Evolutionary conservation across 2,888 invertebrate genomes (phyloP), one percentile per base, ranked within the genome.

Genomic region (Aspidiotus rigidus): DNA sequence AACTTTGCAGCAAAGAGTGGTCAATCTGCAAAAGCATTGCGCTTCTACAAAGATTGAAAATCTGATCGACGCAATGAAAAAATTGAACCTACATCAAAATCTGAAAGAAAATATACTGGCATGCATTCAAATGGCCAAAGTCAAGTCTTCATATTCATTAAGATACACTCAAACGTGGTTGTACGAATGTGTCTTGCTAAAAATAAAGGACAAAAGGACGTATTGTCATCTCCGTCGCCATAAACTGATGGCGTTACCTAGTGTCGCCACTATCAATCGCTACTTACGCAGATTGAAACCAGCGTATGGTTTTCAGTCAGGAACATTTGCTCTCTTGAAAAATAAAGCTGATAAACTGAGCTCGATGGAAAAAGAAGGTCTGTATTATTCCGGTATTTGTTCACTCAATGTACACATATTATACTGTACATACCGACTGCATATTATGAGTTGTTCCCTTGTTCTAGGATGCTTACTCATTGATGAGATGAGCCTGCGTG

Each of bases 271-370:
- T 7, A 17, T 41, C 39, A n/a, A 16, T 40, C 40, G 28, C 40
- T 55, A 7, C 41, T 44, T 10, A 28, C 15, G n/a, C 39, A 64
- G 39, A 13, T 39, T 39, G n/a, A 64, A n/a, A 16, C 42, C 28
- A 56, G 16, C n/a, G 7, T 72, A 73, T 53, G 73, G 73, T 7
- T 74, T 74, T 70, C 71, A 74, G 11, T 17, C 41, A 17, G 17
- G 54, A 13, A 59, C 69, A 10, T 74, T 74, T 60, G 59, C 62
- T n/a, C 13, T 61, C 54, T 40, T 74, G 5, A 40, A 70, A 61
- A 67, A 70, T 40, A 73, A 73, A 71, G 60, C 63, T 16, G 17
- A 49, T 17, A 39, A 41, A 16, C 72, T 74, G 72, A 42, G 62
- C 5, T 15, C 28, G 9, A 57, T 56, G 15, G 70, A 72, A 28